These are phyloP conservation scores for Microplitis manilae DNA, from an alignment of 2,888 invertebrate genomes.

Conservation along the genomic window DNA sequence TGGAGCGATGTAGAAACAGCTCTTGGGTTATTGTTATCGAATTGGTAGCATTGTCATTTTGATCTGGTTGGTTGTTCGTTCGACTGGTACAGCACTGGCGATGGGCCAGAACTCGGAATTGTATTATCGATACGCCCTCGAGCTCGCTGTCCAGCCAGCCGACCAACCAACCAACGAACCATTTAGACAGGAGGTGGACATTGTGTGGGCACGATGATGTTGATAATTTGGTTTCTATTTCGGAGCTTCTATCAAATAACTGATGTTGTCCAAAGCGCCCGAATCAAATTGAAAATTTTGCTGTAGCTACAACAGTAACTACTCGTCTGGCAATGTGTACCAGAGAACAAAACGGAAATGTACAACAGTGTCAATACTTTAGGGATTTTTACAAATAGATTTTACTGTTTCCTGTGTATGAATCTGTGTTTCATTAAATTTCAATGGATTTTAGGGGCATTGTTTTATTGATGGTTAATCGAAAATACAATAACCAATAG, in stretches of 20 bases:
- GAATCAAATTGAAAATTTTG: background rate
- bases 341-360: background rate
- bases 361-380: background rate
- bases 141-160: background rate
- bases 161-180: background rate
- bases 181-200: background rate
- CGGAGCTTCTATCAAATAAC: background rate
- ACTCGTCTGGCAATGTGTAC: too few relatives aligned
- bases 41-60: background rate
- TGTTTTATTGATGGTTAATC: background rate
- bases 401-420: background rate
- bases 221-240: constrained; percentile 1
- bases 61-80: background rate
- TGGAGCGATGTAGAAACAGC: background rate
- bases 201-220: background rate
- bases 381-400: background rate
- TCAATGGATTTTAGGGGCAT: background rate
- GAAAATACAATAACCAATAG: background rate
- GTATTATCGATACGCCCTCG: constrained; percentile 14
- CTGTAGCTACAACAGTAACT: background rate
- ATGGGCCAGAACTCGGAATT: constrained; percentile 17
- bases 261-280: background rate
- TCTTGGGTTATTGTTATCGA: background rate
- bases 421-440: background rate
- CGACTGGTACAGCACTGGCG: background rate